Base-by-base conservation (phyloP, 37 sponge, comb jelly and placozoan species). In the Tethya wilhelma region DNA sequence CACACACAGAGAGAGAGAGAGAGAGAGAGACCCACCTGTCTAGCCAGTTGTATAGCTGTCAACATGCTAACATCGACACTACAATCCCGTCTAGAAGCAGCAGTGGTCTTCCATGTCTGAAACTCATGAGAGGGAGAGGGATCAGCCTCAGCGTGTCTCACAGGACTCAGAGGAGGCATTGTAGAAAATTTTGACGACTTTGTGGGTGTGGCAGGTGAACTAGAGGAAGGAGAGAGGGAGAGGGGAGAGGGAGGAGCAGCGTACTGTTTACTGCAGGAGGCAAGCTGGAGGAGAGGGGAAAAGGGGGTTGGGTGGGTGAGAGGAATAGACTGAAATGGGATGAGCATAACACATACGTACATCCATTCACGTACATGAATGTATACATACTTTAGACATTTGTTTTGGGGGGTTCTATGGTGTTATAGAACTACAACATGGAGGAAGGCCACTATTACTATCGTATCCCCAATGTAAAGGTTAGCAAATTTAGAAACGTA, bases 11-110 rank as follows among this genome's bases (percentile, higher is more conserved):
- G n/a, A n/a, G n/a, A n/a, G 28, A 8, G 12, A 38, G 29, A 14
- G 6, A 67, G 4, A 38, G 39, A 32, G 40, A 28, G 38, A 29
- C 76, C 0, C 20, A 80, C 80, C 71, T 80, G 81, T 80, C 76
- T 79, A 17, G 87, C 75, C 37, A 80, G 44, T 57, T 80, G 81
- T 28, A 80, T 80, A 8, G 76, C 81, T 32, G 76, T 65, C 34
- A 75, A 30, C 14, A 71, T 57, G 56, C 40, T 74, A 59, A 74
- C 55, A 39, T 80, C 82, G 4, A 72, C 30, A 42, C 17, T n/a
- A 5, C 2, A 22, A 71, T n/a, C n/a, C n/a, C n/a, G n/a, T n/a
- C 14, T 9, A 37, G 28, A 8, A 25, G 28, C 7, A 62, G 28
- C 41, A 23, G 28, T 63, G 64, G 17, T 31, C 65, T 32, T 38